Conservation (phyloP, 2,113 vertebrate genomes). For the Nesogale talazaci region DNA sequence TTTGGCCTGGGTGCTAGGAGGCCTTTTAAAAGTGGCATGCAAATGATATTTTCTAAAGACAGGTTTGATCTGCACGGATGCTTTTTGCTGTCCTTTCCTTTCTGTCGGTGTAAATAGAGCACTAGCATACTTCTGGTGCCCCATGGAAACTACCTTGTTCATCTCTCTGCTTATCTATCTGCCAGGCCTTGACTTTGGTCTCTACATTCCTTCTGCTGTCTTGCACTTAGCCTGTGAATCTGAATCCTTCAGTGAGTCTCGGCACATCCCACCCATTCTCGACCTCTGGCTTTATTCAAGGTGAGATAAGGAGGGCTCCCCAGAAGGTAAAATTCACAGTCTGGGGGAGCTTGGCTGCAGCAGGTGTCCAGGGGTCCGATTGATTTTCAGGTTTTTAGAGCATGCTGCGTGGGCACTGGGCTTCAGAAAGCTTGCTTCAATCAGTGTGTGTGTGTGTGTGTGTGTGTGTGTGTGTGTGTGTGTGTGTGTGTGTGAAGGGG, state of each 20-base stretch:
- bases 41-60: conserved; percentile 18
- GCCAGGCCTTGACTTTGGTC: conserved; percentile 41
- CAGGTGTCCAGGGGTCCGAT: fast-evolving
- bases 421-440: not conserved
- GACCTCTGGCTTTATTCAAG: conserved; percentile 2
- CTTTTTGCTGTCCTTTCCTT: conserved; percentile 1
- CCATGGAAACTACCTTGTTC: conserved; percentile 41
- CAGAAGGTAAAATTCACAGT: not conserved
- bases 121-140: conserved; percentile 38
- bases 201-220: conserved; percentile 50
- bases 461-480: too few relatives aligned
- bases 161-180: conserved; percentile 23
- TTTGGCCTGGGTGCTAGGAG: not conserved
- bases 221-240: conserved; percentile 53
- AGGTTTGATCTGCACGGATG: conserved; percentile 42
- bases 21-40: not conserved
- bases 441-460: too few relatives aligned
- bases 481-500: fast-evolving
- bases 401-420: fast-evolving
- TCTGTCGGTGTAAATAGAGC: not conserved
- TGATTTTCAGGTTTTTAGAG: not conserved
- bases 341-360: fast-evolving
- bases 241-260: conserved; percentile 24
- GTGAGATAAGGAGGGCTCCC: not conserved
- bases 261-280: conserved; percentile 55